Conservation (phyloP, 2,888 invertebrate species). For the Trachelus iudaicus region DNA sequence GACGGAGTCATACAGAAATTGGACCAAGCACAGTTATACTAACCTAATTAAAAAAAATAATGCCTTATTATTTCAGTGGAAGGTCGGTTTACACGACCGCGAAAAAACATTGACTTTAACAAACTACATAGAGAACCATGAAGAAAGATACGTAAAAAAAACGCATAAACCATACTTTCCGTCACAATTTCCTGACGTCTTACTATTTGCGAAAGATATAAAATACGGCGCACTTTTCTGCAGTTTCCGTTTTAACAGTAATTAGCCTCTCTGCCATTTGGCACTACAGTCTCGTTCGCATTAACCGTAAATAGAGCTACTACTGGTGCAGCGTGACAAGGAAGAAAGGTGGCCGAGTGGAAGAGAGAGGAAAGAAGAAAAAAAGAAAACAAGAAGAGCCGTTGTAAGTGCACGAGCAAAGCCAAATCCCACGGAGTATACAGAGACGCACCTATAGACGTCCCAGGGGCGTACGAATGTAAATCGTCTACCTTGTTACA, state of each 20-base stretch:
- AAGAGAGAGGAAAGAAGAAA: neutral
- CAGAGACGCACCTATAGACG: neutral
- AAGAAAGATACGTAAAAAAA: neutral
- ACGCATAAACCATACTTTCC: neutral
- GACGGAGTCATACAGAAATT: conserved; percentile 1
- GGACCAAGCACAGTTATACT: conserved; percentile 27
- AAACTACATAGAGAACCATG: neutral
- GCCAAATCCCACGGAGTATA: neutral
- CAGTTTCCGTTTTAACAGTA: neutral
- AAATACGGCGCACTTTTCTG: neutral
- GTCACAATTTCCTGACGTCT: neutral
- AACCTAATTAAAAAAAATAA: conserved; percentile 32
- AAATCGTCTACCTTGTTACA: neutral
- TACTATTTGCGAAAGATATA: neutral
- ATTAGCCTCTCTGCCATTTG: neutral
- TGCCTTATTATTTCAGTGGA: neutral
- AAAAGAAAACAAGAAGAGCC: neutral
- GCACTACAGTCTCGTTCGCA: neutral
- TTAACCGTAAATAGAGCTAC: neutral
- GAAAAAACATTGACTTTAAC: neutral
- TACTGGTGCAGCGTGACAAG: neutral
- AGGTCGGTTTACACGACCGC: neutral
- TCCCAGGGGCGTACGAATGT: neutral
- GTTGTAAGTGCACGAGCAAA: neutral
- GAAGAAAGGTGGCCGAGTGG: neutral